phyloP scores from a whole-genome alignment of 2,113 vertebrate genomes.

The Gorsachius goisagi region DNA sequence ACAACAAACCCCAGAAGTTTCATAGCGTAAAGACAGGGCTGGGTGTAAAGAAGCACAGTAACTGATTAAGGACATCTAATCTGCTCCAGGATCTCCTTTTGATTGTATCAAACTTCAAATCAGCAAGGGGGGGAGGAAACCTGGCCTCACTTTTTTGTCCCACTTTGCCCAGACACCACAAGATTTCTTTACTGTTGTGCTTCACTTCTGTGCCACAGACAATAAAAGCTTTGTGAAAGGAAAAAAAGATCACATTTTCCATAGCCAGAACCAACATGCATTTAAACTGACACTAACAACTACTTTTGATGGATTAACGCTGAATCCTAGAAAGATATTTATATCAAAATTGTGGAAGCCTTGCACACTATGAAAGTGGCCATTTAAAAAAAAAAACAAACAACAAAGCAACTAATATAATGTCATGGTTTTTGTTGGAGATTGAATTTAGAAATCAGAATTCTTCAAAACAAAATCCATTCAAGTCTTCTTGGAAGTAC shows the following conservation, averaged over 20 bases:
- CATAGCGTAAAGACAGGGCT: neutral
- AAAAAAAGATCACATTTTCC: conserved; percentile 12
- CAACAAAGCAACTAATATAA: neutral
- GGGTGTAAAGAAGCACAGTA: neutral
- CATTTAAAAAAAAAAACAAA: neutral
- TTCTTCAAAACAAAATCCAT: conserved; percentile 44
- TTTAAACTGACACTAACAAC: conserved; percentile 22
- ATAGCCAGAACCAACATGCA: neutral
- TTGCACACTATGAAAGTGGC: neutral
- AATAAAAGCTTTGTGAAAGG: conserved; percentile 49
- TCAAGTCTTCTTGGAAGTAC: conserved; percentile 47
- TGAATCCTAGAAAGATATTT: neutral
- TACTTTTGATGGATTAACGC: neutral
- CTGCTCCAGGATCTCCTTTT: neutral
- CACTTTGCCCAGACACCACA: conserved; percentile 12
- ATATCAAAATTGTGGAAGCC: neutral
- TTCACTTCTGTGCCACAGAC: neutral
- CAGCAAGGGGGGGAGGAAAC: neutral
- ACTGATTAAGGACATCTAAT: neutral
- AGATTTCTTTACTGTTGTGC: neutral
- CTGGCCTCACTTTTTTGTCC: neutral
- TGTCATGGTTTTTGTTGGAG: conserved; percentile 15
- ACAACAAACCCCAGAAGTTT: neutral
- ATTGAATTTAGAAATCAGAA: conserved; percentile 35
- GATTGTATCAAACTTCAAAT: conserved; percentile 1